Evolutionary conservation across 30 jellyfish, hydroid and myxozoan species (phyloP), one percentile per base, ranked within the genome.

Genomic region (Aurelia coerulea): DNA sequence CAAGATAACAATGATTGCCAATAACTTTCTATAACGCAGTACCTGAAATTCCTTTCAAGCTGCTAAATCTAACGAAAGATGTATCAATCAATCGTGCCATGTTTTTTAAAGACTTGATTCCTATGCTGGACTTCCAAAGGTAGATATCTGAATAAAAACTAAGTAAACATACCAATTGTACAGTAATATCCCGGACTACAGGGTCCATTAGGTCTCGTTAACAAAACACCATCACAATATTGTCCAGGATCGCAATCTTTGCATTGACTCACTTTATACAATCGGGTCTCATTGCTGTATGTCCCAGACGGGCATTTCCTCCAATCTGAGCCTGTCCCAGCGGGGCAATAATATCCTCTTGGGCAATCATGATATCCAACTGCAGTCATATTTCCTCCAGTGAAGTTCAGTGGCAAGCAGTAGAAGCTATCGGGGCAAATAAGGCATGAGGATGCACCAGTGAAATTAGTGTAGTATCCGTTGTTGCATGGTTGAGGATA

Each of bases 271-370:
- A 78, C 99, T 8, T 74, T 46, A 13, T 58, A 65, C 15, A 90
- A 84, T 19, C 94, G 73, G 12, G 99, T 90, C 78, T 82, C 81
- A 72, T 90, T 95, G 82, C 98, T 91, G 92, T 82, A 95, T 16
- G 99, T 90, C 7, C 99, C 99, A 2, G 97, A 85, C 5, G 99
- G 99, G 85, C 99, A 95, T 41, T 85, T 87, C 54, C 32, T 80
- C 83, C 88, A 66, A 76, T 77, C 81, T 18, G 97, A 69, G 13
- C 95, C 97, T 16, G 97, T 95, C 17, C 97, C 97, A 32, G 73
- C 67, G 33, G 99, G 98, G 54, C 99, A 95, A 76, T 90, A 95
- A 66, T 66, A 82, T 51, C 99, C 99, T 2, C 89, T 78, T 15
- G 99, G 98, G 68, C 99, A 95, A 34, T 34, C 58, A 58, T 71